phyloP scores from a whole-genome alignment of 2,888 invertebrate species.

The Bhutanitis thaidina region DNA sequence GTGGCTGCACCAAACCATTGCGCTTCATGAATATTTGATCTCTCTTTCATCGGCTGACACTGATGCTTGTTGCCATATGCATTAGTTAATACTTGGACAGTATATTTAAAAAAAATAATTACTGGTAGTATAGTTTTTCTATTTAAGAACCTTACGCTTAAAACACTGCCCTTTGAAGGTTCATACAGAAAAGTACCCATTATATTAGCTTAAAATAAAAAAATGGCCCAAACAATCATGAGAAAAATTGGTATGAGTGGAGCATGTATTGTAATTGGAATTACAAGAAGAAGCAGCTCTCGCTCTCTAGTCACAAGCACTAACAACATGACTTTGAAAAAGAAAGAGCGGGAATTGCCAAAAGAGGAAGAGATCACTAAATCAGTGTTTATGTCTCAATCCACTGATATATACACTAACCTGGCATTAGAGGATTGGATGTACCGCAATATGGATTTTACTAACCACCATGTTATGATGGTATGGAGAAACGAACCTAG shows the following conservation, averaged over 20 bases:
- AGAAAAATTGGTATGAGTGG: slow-evolving; percentile 61
- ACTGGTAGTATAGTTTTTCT: slow-evolving; percentile 31
- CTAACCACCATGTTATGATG: slow-evolving; percentile 90
- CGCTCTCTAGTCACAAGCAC: slow-evolving; percentile 49
- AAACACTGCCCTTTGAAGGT: slow-evolving; percentile 47
- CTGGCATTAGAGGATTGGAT: slow-evolving; percentile 98
- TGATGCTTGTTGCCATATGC: slow-evolving; percentile 66
- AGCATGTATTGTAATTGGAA: slow-evolving; percentile 57
- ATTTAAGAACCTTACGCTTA: slow-evolving; percentile 53
- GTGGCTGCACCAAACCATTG: slow-evolving; percentile 95
- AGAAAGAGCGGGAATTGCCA: slow-evolving; percentile 48
- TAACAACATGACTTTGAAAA: slow-evolving; percentile 43
- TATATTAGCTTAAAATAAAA: no score
- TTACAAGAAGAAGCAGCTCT: slow-evolving; percentile 59
- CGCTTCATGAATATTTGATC: slow-evolving; percentile 92
- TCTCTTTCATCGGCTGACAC: slow-evolving; percentile 88
- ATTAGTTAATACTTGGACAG: slow-evolving; percentile 34
- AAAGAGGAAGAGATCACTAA: slow-evolving; percentile 83
- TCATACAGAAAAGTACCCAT: slow-evolving; percentile 79
- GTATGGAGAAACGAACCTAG: slow-evolving; percentile 96
- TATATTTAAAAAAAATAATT: slow-evolving; percentile 21
- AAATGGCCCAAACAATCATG: slow-evolving; percentile 73
- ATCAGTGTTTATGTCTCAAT: slow-evolving; percentile 95
- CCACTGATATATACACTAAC: slow-evolving; percentile 94
- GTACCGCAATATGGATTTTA: slow-evolving; percentile 91